Evolutionary conservation across 2,888 invertebrate genomes (phyloP), one percentile per base, ranked within the genome.

Genomic region (Sarcophaga caerulescens): DNA sequence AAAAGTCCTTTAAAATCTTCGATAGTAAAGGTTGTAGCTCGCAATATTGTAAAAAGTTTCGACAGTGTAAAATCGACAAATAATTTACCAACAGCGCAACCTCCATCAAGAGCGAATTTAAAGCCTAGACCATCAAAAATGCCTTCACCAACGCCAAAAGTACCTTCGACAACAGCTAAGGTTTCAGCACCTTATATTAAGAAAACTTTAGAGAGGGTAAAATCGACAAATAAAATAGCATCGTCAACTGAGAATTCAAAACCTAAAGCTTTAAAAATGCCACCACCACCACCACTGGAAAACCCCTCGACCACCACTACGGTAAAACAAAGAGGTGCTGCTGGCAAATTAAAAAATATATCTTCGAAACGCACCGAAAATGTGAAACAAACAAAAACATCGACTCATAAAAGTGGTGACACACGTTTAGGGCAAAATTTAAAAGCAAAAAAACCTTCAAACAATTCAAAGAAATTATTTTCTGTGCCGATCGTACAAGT

Each of bases 401-500:
- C 75, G 45, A 35, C 79, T 10, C 52, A 70, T 11, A 76, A 87
- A 23, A 68, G 68, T 81, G 57, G 52, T 4, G 21, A 44, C 0
- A 25, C 85, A 12, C 21, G 88, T 83, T 44, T 88, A 68, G 23
- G 87, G 23, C 83, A 87, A 3, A 84, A 57, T 3, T 85, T 89
- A 25, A 89, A 89, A 23, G 88, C 88, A 0, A 84, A 88, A 5
- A 89, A 88, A 52, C 69, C 76, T 0, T 1, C 57, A 21, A 75
- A 66, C 12, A 45, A 4, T 5, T 60, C 79, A 6, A 70, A n/a
- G 10, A 75, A 57, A 57, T 12, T 8, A 8, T 75, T 1, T 35
- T 35, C 17, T 23, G 12, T 23, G 12, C 14, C 44, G 14, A 8
- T 2, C 2, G 0, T 57, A 35, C n/a, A 84, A 11, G 14, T 80